These are phyloP conservation scores for Mormyrus hasselquistii DNA, from an alignment of 2,797 vertebrate species.

Conservation along the genomic window DNA sequence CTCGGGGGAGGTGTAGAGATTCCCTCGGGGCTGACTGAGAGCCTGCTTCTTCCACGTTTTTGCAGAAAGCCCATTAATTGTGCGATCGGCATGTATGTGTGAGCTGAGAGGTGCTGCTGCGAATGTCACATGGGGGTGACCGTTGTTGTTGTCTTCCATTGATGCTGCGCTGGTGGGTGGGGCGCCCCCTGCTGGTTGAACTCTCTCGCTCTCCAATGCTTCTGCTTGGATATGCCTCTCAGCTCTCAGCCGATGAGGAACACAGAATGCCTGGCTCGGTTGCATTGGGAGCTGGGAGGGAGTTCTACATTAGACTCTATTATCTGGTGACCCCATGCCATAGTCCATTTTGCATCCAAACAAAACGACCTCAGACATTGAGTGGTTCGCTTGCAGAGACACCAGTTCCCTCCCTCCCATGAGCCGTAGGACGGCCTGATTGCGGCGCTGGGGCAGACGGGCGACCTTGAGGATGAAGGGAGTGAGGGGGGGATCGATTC, in stretches of 20 bases:
- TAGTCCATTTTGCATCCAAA: neutral
- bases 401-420: neutral
- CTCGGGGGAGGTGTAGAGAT: neutral
- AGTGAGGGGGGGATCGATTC: neutral
- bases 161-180: neutral
- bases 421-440: neutral
- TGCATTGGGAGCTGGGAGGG: neutral
- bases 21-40: neutral
- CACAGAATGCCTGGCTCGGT: neutral
- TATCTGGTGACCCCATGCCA: neutral
- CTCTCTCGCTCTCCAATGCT: neutral
- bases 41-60: neutral
- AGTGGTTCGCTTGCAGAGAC: neutral
- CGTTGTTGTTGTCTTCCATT: neutral
- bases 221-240: neutral
- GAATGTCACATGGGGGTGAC: neutral
- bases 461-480: neutral
- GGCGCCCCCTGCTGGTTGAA: neutral
- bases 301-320: neutral
- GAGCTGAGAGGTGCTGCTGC: neutral
- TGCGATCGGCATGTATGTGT: neutral
- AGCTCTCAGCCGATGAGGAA: neutral
- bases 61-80: neutral
- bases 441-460: neutral
- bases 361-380: neutral